A percentile compares a stretch with the other conserved stretches of the same genome.
Evolutionary conservation across 2,888 invertebrate genomes (phyloP).

Genomic region (Cantharis lateralis): DNA sequence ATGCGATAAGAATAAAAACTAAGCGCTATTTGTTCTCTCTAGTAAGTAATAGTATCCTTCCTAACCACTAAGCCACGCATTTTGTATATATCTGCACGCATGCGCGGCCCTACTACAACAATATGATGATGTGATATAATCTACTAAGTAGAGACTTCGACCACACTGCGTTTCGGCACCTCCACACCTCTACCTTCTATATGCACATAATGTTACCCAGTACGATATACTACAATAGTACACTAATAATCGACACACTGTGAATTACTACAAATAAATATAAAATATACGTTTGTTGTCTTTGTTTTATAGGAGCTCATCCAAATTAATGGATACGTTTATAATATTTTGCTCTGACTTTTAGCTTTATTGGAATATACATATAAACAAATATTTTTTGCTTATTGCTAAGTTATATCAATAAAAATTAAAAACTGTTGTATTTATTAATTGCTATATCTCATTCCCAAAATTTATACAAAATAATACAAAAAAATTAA

Average conservation of each 20-base stretch:
- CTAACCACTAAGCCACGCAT: conserved; percentile 30
- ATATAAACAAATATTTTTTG: not conserved
- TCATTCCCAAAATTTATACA: not conserved
- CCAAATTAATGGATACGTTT: not conserved
- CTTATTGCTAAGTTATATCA: not conserved
- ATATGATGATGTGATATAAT: conserved; percentile 53
- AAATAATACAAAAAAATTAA: not conserved
- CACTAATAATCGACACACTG: conserved; percentile 56
- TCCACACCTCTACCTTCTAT: conserved; percentile 42
- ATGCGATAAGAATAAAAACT: conserved; percentile 37
- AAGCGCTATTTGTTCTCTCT: conserved; percentile 45
- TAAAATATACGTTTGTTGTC: conserved; percentile 40
- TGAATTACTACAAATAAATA: conserved; percentile 55
- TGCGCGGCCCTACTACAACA: conserved; percentile 38
- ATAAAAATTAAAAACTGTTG: not conserved
- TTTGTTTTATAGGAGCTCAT: conserved; percentile 8
- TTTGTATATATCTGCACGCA: conserved; percentile 27
- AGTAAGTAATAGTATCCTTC: conserved; percentile 35
- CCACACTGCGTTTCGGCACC: conserved; percentile 45
- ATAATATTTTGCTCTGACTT: not conserved
- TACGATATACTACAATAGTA: conserved; percentile 44
- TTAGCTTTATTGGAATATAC: not conserved
- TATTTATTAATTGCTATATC: not conserved
- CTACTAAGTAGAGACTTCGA: conserved; percentile 47
- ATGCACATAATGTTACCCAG: conserved; percentile 53